Evolutionary conservation across 2,113 vertebrate genomes (phyloP).

Genomic region (Neofelis nebulosa): DNA sequence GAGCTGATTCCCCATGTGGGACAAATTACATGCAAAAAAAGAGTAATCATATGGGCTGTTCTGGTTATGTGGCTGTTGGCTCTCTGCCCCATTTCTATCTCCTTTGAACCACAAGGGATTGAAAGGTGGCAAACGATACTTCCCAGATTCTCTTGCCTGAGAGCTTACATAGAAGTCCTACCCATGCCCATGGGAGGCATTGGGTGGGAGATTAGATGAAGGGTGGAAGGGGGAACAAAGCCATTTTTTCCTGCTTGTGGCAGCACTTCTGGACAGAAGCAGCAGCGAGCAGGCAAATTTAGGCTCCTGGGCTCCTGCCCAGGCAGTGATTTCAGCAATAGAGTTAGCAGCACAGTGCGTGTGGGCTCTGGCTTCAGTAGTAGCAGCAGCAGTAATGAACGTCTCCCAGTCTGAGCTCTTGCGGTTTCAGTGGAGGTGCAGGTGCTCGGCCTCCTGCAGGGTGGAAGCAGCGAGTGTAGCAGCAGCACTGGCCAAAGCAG

Average conservation of each 20-base stretch:
- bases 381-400: not conserved
- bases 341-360: not conserved
- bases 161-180: not conserved
- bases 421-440: not conserved
- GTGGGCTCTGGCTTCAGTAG: not conserved
- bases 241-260: not conserved
- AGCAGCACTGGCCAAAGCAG: not conserved
- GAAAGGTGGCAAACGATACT: not conserved
- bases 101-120: not conserved
- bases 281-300: not conserved
- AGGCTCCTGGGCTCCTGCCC: not conserved
- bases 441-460: not conserved
- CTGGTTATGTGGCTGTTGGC: not conserved
- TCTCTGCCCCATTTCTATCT: not conserved
- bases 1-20: not conserved
- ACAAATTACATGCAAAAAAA: not conserved
- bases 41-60: not conserved
- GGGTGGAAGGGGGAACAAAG: not conserved
- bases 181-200: not conserved
- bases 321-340: not conserved
- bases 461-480: not conserved
- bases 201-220: not conserved
- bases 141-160: not conserved
- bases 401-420: not conserved
- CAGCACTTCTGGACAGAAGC: not conserved